These are phyloP conservation scores for Lethocerus indicus DNA, from an alignment of 1,140 invertebrate genomes.

Conservation along the genomic window DNA sequence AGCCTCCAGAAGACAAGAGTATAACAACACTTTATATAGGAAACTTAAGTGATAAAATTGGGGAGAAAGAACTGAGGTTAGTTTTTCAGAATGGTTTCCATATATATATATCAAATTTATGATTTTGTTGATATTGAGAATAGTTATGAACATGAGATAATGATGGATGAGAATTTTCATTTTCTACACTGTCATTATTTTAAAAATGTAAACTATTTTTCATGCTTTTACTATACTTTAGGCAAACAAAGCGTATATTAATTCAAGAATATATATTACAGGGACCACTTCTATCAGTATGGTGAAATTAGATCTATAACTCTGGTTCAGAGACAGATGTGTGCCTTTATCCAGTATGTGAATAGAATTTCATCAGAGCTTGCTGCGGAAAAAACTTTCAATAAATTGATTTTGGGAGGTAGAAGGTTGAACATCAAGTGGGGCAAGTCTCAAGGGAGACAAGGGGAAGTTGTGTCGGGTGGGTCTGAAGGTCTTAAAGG, in stretches of 20 bases:
- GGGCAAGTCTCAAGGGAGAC: slow-evolving; percentile 74
- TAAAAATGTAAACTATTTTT: background rate
- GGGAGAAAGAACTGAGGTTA: slow-evolving; percentile 74
- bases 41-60: slow-evolving; percentile 75
- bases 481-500: slow-evolving; percentile 23
- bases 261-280: slow-evolving; percentile 23
- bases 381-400: slow-evolving; percentile 92
- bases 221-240: background rate
- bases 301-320: slow-evolving; percentile 94
- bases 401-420: slow-evolving; percentile 79
- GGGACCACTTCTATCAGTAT: slow-evolving; percentile 94
- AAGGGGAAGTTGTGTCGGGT: slow-evolving; percentile 11
- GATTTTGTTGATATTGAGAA: background rate
- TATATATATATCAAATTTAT: background rate
- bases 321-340: slow-evolving; percentile 83
- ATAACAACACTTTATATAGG: slow-evolving; percentile 96
- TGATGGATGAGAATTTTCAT: background rate
- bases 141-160: background rate
- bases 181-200: background rate
- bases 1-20: slow-evolving; percentile 86
- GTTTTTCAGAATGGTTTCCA: background rate
- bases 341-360: slow-evolving; percentile 96
- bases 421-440: slow-evolving; percentile 88
- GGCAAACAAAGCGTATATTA: too few relatives aligned
- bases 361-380: slow-evolving; percentile 73